Evolutionary conservation across 2,113 vertebrate genomes (phyloP).

Genomic region (Ctenomys sociabilis): DNA sequence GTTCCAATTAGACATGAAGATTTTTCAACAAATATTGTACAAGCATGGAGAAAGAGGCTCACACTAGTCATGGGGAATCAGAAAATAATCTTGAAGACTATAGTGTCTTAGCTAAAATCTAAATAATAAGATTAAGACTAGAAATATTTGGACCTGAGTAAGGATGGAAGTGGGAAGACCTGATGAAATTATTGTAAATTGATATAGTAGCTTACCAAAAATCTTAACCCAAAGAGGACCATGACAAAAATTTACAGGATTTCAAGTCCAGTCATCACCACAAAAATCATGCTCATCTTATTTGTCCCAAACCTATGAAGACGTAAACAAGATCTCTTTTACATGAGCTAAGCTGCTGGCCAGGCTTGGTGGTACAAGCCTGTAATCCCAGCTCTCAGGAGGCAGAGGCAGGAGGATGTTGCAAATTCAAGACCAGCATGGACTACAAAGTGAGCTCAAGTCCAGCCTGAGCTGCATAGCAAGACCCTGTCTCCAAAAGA

Average conservation of each 20-base stretch:
- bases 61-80: background rate
- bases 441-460: too few relatives aligned
- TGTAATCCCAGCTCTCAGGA: too few relatives aligned
- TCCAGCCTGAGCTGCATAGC: too few relatives aligned
- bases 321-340: constrained; percentile 22
- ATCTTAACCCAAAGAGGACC: background rate
- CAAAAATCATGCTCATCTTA: background rate
- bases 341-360: background rate
- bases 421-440: too few relatives aligned
- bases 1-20: background rate
- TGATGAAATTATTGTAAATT: background rate
- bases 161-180: background rate
- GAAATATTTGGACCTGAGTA: background rate
- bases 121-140: background rate
- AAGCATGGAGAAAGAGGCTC: background rate
- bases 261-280: background rate
- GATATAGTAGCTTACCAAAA: background rate
- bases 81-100: background rate
- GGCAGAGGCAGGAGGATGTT: too few relatives aligned
- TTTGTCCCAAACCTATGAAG: constrained; percentile 24
- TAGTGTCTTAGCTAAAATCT: background rate
- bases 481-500: too few relatives aligned
- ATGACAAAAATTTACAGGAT: background rate
- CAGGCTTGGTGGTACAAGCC: too few relatives aligned
- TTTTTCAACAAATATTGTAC: background rate